Percentiles rank a stretch among this genome's conserved stretches.
Conservation (phyloP, 2,113 vertebrate genomes). For the Isichthys henryi region DNA sequence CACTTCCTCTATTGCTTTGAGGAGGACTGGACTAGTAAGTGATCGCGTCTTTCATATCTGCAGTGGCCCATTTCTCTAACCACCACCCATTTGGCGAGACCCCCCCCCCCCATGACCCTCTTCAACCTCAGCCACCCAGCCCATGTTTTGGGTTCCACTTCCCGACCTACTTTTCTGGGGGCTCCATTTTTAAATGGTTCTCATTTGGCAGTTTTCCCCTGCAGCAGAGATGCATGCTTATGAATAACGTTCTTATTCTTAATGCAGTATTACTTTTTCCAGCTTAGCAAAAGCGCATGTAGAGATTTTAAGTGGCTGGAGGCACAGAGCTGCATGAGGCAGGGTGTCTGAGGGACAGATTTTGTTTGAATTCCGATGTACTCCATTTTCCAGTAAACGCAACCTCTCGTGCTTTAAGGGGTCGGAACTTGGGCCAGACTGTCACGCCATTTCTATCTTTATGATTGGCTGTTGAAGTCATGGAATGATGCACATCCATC, state of each 20-base stretch:
- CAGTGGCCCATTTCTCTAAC: not conserved
- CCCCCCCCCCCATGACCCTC: not conserved
- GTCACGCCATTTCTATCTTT: not conserved
- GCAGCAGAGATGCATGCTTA: not conserved
- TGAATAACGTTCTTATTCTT: not conserved
- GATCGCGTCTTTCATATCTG: constrained; percentile 19
- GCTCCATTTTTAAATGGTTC: not conserved
- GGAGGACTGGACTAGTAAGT: constrained; percentile 99
- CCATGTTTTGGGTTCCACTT: not conserved
- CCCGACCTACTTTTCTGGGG: not conserved
- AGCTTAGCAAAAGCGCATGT: not conserved
- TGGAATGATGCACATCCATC: not conserved
- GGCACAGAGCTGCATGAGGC: not conserved
- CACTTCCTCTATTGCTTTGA: constrained; percentile 98
- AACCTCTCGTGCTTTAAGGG: not conserved
- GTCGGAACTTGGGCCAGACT: not conserved
- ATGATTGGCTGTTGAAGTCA: not conserved
- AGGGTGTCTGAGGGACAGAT: not conserved
- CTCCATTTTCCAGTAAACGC: not conserved
- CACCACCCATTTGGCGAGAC: not conserved
- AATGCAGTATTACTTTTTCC: not conserved
- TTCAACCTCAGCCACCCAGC: not conserved
- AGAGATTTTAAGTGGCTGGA: not conserved
- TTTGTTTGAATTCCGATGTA: not conserved
- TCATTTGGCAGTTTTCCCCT: not conserved